Conservation (phyloP, 2,888 invertebrate genomes). For the Erebia ligea region DNA sequence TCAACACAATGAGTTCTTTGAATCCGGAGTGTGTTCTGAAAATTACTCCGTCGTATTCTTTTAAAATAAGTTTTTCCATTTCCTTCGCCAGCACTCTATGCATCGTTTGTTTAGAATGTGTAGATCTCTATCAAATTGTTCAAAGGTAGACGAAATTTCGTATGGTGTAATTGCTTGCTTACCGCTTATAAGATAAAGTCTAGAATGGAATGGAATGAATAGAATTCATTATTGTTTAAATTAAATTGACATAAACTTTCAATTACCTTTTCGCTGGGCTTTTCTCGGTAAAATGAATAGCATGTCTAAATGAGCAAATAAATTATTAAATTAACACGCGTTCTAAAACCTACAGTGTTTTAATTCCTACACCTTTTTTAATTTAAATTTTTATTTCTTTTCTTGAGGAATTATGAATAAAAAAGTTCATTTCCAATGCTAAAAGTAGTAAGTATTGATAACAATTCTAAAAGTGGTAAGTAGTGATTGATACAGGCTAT, state of each 20-base stretch:
- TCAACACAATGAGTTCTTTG: slow-evolving; percentile 68
- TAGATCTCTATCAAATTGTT: slow-evolving; percentile 20
- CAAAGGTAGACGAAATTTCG: slow-evolving; percentile 36
- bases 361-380: too few relatives aligned
- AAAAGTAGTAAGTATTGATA: too few relatives aligned
- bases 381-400: too few relatives aligned
- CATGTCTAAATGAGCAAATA: background rate
- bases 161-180: slow-evolving; percentile 1
- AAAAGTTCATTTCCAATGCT: too few relatives aligned
- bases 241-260: too few relatives aligned
- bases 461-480: too few relatives aligned
- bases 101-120: slow-evolving; percentile 6
- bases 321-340: background rate
- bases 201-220: background rate
- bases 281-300: background rate
- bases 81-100: slow-evolving; percentile 27
- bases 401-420: too few relatives aligned
- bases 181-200: background rate
- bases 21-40: slow-evolving; percentile 56
- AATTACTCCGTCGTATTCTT: slow-evolving; percentile 56
- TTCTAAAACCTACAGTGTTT: too few relatives aligned
- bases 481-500: too few relatives aligned
- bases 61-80: slow-evolving; percentile 46
- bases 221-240: background rate
- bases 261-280: background rate